phyloP scores from a whole-genome alignment of 2,113 vertebrate species.

The Gymnogyps californianus region DNA sequence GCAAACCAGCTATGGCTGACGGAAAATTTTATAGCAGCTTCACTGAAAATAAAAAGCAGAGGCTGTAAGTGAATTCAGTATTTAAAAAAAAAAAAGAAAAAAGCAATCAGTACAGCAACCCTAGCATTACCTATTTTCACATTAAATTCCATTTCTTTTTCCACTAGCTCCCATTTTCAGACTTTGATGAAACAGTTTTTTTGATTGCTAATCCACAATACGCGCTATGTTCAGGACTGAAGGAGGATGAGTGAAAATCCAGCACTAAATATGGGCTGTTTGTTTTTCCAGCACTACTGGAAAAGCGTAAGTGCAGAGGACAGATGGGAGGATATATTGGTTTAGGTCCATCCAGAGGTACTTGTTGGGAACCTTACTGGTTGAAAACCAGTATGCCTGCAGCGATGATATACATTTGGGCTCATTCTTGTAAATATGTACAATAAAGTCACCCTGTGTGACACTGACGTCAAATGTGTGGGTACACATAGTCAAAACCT shows the following conservation, averaged over 20 bases:
- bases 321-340: background rate
- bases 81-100: background rate
- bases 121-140: constrained; percentile 5
- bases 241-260: background rate
- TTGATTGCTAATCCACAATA: constrained; percentile 17
- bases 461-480: background rate
- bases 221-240: background rate
- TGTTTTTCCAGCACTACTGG: background rate
- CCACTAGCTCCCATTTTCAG: background rate
- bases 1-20: background rate
- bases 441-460: background rate
- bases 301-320: background rate
- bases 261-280: background rate
- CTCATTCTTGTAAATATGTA: background rate
- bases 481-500: background rate
- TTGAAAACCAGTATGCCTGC: background rate
- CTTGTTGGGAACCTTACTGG: background rate
- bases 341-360: background rate
- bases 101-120: background rate
- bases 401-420: background rate
- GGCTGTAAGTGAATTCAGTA: background rate
- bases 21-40: background rate
- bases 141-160: constrained; percentile 47
- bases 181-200: constrained; percentile 17
- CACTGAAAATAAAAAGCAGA: constrained; percentile 9